A percentile compares a stretch with the other conserved stretches of the same genome.
These are phyloP conservation scores for Salvelinus sp. DNA, from an alignment of 2,113 vertebrate genomes.

Conservation along the genomic window DNA sequence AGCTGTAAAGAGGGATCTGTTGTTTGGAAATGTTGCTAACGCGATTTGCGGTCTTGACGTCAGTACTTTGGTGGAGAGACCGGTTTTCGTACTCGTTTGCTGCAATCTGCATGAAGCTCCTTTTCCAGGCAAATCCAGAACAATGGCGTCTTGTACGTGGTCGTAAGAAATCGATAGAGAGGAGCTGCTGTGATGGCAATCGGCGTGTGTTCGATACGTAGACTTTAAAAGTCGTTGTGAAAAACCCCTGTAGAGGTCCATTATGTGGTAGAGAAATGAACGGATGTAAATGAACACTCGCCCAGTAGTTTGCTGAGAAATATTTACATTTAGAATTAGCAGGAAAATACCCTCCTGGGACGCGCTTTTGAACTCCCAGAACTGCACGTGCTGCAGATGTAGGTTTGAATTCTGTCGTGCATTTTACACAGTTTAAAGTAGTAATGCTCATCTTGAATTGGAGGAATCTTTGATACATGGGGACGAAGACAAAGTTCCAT, in stretches of 20 bases:
- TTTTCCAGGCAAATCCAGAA: slow-evolving; percentile 66
- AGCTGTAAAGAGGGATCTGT: slow-evolving; percentile 68
- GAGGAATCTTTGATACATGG: slow-evolving; percentile 32
- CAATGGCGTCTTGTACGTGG: slow-evolving; percentile 63
- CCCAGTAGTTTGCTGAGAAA: slow-evolving; percentile 43
- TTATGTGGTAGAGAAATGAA: slow-evolving; percentile 44
- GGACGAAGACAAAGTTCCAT: slow-evolving; percentile 37
- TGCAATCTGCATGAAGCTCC: slow-evolving; percentile 44
- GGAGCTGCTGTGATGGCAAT: slow-evolving; percentile 52
- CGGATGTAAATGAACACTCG: slow-evolving; percentile 50
- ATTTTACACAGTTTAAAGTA: slow-evolving; percentile 32
- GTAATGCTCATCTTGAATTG: slow-evolving; percentile 39
- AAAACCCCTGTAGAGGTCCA: slow-evolving; percentile 56
- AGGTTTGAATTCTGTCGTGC: slow-evolving; percentile 23
- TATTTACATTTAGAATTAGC: slow-evolving; percentile 31
- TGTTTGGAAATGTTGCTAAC: slow-evolving; percentile 79
- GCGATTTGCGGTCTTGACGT: slow-evolving; percentile 76
- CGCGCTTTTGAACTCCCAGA: slow-evolving; percentile 36
- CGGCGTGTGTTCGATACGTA: slow-evolving; percentile 46
- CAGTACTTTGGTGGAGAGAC: slow-evolving; percentile 56
- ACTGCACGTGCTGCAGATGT: slow-evolving; percentile 36
- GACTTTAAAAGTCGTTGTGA: slow-evolving; percentile 46
- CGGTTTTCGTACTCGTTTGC: slow-evolving; percentile 75
- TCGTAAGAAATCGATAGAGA: slow-evolving; percentile 50
- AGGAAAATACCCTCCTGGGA: slow-evolving; percentile 32